Percentiles rank a stretch among this genome's conserved stretches.
These are phyloP conservation scores for Papilio machaon DNA, from an alignment of 1,140 invertebrate species.

Conservation along the genomic window DNA sequence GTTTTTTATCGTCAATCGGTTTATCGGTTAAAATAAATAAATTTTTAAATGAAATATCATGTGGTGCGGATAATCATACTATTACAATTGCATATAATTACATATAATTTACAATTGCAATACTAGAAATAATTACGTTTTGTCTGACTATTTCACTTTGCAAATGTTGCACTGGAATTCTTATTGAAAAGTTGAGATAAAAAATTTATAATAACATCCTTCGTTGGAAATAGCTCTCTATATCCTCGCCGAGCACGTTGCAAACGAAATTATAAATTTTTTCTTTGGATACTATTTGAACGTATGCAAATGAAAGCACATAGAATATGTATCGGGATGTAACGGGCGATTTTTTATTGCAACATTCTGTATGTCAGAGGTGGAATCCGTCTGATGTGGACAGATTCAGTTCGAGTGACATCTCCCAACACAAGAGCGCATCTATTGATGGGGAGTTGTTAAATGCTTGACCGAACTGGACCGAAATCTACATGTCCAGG, in stretches of 20 bases:
- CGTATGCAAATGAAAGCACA: not conserved
- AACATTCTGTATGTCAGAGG: not conserved
- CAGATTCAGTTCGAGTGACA: not conserved
- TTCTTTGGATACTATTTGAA: not conserved
- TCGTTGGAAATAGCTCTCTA: not conserved
- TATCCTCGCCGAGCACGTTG: not conserved
- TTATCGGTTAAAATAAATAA: too few species aligned
- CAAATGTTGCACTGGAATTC: not conserved
- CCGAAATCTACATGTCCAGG: too few species aligned
- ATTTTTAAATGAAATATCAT: too few species aligned
- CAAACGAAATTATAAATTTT: not conserved
- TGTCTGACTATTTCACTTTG: not conserved
- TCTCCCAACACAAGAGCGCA: not conserved
- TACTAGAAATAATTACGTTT: not conserved
- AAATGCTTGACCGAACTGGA: too few species aligned
- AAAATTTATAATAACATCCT: not conserved
- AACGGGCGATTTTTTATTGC: not conserved
- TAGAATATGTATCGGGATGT: not conserved
- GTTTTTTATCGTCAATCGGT: too few species aligned
- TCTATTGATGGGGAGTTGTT: not conserved
- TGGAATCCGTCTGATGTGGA: not conserved
- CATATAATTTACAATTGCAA: not conserved
- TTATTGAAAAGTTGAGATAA: not conserved
- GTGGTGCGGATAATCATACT: too few species aligned
- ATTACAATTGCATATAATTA: too few species aligned